Percentiles rank a stretch among this genome's conserved stretches.
These are phyloP conservation scores for Ochropleura plecta DNA, from an alignment of 2,888 invertebrate genomes.

Conservation along the genomic window DNA sequence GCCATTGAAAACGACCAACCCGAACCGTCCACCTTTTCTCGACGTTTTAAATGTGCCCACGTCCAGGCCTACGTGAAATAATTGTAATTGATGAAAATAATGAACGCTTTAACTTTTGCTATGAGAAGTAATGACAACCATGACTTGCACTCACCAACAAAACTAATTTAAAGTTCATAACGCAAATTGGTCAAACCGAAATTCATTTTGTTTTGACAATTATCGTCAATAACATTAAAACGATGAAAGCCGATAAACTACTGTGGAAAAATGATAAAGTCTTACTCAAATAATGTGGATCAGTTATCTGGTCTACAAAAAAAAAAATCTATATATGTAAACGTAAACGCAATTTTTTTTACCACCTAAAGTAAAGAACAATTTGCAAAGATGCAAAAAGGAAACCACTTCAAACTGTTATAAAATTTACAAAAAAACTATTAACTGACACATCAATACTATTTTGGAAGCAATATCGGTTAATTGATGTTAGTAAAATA, in stretches of 20 bases:
- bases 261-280: conserved; percentile 38
- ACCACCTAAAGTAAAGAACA: background rate
- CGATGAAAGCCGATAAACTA: conserved; percentile 32
- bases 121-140: conserved; percentile 61
- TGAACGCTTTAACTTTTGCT: conserved; percentile 12
- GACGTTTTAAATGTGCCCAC: no score
- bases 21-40: no score
- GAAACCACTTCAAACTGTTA: no score
- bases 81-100: conserved; percentile 14
- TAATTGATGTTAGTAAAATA: background rate
- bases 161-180: conserved; percentile 73
- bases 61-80: no score
- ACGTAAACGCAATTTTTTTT: no score
- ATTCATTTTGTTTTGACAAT: conserved; percentile 68
- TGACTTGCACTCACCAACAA: conserved; percentile 72
- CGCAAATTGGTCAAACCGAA: conserved; percentile 69
- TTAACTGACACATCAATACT: background rate
- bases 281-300: conserved; percentile 50
- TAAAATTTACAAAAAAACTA: background rate
- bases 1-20: no score
- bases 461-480: background rate
- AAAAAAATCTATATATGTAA: no score
- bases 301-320: background rate
- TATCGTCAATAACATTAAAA: conserved; percentile 62
- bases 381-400: no score